These are phyloP conservation scores for Lysandra bellargus DNA, from an alignment of 2,888 invertebrate genomes.

Conservation along the genomic window DNA sequence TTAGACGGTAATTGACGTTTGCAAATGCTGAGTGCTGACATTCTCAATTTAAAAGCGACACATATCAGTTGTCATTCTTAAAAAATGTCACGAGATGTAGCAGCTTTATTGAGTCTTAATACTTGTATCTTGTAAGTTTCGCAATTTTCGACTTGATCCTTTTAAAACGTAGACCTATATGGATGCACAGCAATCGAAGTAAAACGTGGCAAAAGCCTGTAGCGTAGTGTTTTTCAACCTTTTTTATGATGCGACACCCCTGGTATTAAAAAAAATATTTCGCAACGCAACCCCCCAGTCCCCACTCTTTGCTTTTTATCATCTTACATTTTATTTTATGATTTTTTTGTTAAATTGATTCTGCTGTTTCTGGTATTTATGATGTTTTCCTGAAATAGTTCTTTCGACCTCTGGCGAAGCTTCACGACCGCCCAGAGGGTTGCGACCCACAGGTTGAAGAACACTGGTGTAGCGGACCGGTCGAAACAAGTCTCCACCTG, in stretches of 20 bases:
- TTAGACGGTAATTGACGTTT: neutral
- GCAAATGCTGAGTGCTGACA: neutral
- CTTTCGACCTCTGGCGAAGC: too few relatives aligned
- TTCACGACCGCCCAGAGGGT: too few relatives aligned
- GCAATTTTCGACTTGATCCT: neutral
- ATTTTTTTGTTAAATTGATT: too few relatives aligned
- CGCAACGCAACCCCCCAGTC: too few relatives aligned
- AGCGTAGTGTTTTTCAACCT: constrained; percentile 17
- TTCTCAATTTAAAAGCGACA: neutral
- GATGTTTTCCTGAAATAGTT: too few relatives aligned
- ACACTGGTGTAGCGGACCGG: constrained; percentile 49
- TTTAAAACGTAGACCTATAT: neutral
- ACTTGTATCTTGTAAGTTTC: neutral
- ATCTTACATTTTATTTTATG: too few relatives aligned
- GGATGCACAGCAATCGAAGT: neutral
- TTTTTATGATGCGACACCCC: too few relatives aligned
- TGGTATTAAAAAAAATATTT: too few relatives aligned
- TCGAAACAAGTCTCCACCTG: constrained; percentile 73
- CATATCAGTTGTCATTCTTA: neutral
- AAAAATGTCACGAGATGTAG: neutral
- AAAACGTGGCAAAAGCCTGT: constrained; percentile 27
- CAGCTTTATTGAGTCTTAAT: neutral
- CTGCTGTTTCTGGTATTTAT: too few relatives aligned
- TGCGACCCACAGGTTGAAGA: too few relatives aligned
- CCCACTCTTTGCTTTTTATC: too few relatives aligned